A percentile compares a stretch with the other conserved stretches of the same genome.
Conservation (phyloP, 2,888 invertebrate species). For the Hemistola chrysoprasaria region DNA sequence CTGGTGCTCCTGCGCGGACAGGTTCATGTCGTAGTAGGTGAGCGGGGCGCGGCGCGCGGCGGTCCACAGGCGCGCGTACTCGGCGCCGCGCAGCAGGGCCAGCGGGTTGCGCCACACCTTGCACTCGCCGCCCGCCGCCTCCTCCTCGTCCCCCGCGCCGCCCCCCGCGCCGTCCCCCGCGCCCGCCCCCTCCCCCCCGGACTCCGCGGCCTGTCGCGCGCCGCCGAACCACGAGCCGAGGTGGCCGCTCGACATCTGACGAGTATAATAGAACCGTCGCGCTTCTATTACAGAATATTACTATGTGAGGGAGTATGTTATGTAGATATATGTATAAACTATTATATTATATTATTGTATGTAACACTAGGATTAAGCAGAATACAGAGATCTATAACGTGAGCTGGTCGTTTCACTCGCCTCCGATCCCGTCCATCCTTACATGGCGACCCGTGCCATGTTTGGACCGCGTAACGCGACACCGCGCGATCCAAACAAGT, state of each 20-base stretch:
- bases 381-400: too few relatives aligned
- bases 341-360: too few relatives aligned
- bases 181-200: constrained; percentile 93
- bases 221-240: constrained; percentile 96
- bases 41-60: constrained; percentile 96
- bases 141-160: constrained; percentile 91
- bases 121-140: constrained; percentile 89
- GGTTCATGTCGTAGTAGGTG: constrained; percentile 99
- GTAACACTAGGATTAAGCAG: too few relatives aligned
- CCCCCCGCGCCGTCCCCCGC: constrained; percentile 86
- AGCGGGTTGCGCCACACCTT: constrained; percentile 97
- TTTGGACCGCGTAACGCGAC: too few relatives aligned
- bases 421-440: too few relatives aligned
- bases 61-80: constrained; percentile 97
- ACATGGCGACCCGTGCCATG: too few relatives aligned
- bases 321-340: too few relatives aligned
- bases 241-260: constrained; percentile 93
- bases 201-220: constrained; percentile 84
- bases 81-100: constrained; percentile 96
- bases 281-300: too few relatives aligned
- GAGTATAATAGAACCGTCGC: too few relatives aligned
- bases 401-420: too few relatives aligned
- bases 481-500: too few relatives aligned
- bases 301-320: too few relatives aligned
- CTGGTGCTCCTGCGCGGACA: constrained; percentile 99